Base-by-base conservation (phyloP, 2,888 invertebrate species). In the Heliconius ismenius region DNA sequence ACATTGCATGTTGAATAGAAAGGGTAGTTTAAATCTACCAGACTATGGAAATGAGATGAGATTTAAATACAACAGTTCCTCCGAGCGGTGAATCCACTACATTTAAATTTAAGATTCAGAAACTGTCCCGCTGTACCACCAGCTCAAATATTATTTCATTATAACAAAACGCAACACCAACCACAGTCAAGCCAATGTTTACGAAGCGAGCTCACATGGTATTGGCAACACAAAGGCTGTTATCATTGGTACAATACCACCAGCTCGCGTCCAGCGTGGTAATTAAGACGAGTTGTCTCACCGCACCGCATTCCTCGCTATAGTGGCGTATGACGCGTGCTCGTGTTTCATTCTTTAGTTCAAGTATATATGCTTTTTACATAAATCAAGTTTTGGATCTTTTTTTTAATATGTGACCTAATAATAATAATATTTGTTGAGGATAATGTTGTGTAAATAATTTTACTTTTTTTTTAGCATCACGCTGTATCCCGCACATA, bases 201-300 rank as follows among this genome's bases (percentile, higher is more conserved):
- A 70, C 32, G 32, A 54, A n/a, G 28, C 15, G 32, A 24, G 58
- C 58, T 60, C 43, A 72, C 10, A 32, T 58, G 58, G 43, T 65
- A 76, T 76, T 73, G 72, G 65, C n/a, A 58, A 65, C 65, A 73
- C 60, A 70, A 54, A 75, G 64, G 75, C 26, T 75, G 75, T 75
- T 70, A 70, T 75, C 69, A 63, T 72, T 36, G 63, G 68, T 72
- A 70, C n/a, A 65, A 32, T 73, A 73, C 72, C 54, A 65, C 63
- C 64, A 62, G 76, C 72, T 43, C 70, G 70, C 65, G 65, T 65
- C 63, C 43, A 65, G 69, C 77, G 70, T 58, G 60, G 76, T 81
- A 79, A 80, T 81, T 80, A 81, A 80, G 80, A 77, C 79, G 76
- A 67, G 74, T 75, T 73, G 60, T 77, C 78, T 78, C 80, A 76